These are phyloP conservation scores for Ammospiza caudacuta DNA, from an alignment of 2,113 vertebrate genomes.

Conservation along the genomic window DNA sequence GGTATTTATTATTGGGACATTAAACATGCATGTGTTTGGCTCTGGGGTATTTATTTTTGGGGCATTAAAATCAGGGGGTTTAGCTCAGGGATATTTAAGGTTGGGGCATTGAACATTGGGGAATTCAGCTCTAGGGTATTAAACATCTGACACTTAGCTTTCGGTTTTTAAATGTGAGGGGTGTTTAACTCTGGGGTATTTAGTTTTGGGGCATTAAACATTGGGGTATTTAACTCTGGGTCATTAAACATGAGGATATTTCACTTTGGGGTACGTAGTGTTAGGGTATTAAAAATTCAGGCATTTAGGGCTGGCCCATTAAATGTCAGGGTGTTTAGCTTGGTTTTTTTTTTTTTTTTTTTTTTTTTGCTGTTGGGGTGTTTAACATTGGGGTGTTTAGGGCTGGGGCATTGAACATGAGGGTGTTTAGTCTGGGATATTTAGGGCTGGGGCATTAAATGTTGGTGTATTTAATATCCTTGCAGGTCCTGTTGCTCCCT, in stretches of 20 bases:
- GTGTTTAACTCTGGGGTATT: neutral
- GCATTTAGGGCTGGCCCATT: neutral
- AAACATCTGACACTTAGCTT: neutral
- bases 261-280: neutral
- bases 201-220: neutral
- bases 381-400: neutral
- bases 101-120: neutral
- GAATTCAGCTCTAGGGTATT: neutral
- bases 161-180: neutral
- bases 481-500: neutral
- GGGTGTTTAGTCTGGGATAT: neutral
- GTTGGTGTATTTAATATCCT: neutral
- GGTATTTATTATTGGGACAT: too few species aligned
- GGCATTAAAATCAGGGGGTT: neutral
- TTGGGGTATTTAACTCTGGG: neutral
- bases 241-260: neutral
- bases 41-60: too few species aligned
- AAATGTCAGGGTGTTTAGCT: neutral
- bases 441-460: neutral
- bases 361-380: neutral
- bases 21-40: too few species aligned
- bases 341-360: neutral
- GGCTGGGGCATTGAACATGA: neutral
- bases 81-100: neutral
- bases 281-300: neutral